Conservation (phyloP, 2,113 vertebrate genomes). For the Syngnathus scovelli region DNA sequence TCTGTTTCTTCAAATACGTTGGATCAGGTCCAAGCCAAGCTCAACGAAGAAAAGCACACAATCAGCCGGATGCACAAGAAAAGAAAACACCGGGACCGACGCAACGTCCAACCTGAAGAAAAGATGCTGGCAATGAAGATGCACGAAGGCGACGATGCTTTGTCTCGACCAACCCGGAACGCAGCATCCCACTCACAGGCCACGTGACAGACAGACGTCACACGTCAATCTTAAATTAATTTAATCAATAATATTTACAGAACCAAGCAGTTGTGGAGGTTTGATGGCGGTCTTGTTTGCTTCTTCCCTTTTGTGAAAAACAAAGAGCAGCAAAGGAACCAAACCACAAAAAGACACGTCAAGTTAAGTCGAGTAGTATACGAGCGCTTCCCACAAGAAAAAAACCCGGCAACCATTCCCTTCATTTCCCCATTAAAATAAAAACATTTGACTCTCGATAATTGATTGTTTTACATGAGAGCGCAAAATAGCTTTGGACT, state of each 20-base stretch:
- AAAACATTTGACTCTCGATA: conserved; percentile 71
- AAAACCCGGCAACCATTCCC: conserved; percentile 8
- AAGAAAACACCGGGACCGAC: no score
- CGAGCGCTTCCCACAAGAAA: conserved; percentile 16
- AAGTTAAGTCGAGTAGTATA: not conserved
- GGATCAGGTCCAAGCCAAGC: not conserved
- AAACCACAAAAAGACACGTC: not conserved
- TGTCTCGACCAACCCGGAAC: not conserved
- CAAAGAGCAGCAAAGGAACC: not conserved
- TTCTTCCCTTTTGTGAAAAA: conserved; percentile 8
- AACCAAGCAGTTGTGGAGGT: conserved; percentile 55
- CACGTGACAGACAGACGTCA: conserved; percentile 9
- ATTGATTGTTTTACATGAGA: conserved; percentile 74
- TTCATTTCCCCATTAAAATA: conserved; percentile 66
- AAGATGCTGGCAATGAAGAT: no score
- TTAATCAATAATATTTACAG: conserved; percentile 80
- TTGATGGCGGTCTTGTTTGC: conserved; percentile 38
- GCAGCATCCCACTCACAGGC: not conserved
- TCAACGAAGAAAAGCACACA: not conserved
- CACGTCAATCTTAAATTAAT: conserved; percentile 76
- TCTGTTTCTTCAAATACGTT: not conserved
- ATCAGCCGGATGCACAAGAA: no score
- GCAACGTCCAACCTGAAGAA: no score
- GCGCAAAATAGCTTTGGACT: conserved; percentile 77
- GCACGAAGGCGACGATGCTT: not conserved